Conservation (phyloP, 2,113 vertebrate species). For the Phyllostomus discolor region DNA sequence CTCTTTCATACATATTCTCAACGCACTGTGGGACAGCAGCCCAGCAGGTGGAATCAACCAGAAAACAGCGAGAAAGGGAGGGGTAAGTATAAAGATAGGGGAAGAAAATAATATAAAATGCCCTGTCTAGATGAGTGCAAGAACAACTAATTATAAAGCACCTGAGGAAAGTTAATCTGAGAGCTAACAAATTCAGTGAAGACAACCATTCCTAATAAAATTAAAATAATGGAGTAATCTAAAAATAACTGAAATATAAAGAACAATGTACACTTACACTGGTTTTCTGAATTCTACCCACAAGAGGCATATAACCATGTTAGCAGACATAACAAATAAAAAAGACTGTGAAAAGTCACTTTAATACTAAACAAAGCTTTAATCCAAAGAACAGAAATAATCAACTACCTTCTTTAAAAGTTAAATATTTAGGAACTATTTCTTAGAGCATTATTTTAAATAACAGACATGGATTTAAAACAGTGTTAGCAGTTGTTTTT, state of each 20-base stretch:
- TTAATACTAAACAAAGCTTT: slow-evolving; percentile 10
- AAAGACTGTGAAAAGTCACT: not conserved
- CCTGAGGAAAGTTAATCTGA: not conserved
- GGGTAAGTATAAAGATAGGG: not conserved
- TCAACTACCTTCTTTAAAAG: not conserved
- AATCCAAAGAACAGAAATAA: slow-evolving; percentile 36
- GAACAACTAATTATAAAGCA: not conserved
- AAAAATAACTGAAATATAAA: slow-evolving; percentile 20
- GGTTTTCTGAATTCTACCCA: not conserved
- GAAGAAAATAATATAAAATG: not conserved
- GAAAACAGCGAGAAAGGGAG: not conserved
- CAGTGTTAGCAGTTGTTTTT: not conserved
- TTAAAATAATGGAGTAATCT: not conserved
- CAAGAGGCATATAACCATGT: not conserved
- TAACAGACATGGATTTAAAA: slow-evolving; percentile 16
- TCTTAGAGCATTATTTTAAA: slow-evolving; percentile 33
- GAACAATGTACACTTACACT: not conserved
- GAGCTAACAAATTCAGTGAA: not conserved
- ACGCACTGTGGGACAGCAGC: not conserved
- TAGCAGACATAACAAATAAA: not conserved
- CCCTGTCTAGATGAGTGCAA: not conserved
- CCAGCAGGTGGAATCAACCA: not conserved
- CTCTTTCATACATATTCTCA: not conserved
- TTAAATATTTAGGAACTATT: slow-evolving; percentile 1
- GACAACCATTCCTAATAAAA: not conserved